Percentiles rank a stretch among this genome's conserved stretches.
Conservation (phyloP, 2,888 invertebrate species). For the Drosophila histrio region DNA sequence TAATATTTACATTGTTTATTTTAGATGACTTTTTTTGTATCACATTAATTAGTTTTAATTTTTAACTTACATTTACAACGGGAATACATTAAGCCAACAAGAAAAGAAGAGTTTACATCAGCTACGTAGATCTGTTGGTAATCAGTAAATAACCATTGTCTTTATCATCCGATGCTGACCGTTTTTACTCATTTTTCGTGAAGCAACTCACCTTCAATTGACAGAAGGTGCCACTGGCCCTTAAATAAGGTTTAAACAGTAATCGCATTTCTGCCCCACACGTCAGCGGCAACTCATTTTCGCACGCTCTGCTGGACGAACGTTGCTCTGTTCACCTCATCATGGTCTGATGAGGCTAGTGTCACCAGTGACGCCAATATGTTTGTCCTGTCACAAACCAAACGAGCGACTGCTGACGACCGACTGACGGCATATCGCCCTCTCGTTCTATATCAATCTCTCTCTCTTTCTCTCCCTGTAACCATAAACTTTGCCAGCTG, state of each 20-base stretch:
- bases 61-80: no score
- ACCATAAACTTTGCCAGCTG: slow-evolving; percentile 50
- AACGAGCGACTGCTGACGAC: slow-evolving; percentile 20
- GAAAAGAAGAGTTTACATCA: background rate
- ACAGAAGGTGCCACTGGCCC: slow-evolving; percentile 8
- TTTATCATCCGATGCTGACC: background rate
- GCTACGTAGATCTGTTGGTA: background rate
- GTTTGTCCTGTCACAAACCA: slow-evolving; percentile 43
- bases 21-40: no score
- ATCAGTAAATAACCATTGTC: background rate
- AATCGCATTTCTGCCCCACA: slow-evolving; percentile 41
- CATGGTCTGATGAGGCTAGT: slow-evolving; percentile 19
- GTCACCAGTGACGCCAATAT: slow-evolving; percentile 46
- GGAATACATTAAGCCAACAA: no score
- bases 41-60: no score
- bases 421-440: background rate
- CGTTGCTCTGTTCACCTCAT: slow-evolving; percentile 6
- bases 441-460: background rate
- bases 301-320: slow-evolving; percentile 41
- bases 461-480: background rate
- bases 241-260: slow-evolving; percentile 17
- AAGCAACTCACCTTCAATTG: background rate
- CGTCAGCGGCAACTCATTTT: slow-evolving; percentile 56
- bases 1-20: no score
- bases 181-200: background rate